Evolutionary conservation across 2,797 vertebrate genomes (phyloP).

Genomic region (Perodicticus potto): DNA sequence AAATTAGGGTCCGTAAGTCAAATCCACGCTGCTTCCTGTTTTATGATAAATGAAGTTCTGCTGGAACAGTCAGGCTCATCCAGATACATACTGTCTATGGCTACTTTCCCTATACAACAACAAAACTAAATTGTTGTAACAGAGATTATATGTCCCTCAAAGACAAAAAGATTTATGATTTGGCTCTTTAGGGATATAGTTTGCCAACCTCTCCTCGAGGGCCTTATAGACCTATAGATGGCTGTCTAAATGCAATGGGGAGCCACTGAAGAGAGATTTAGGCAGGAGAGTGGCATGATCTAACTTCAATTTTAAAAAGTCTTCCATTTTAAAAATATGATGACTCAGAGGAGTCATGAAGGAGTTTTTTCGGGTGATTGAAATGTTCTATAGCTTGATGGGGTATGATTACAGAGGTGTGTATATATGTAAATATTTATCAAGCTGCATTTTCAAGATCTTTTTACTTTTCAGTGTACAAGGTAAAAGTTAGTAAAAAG

Average conservation of each 20-base stretch:
- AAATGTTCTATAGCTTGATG: not conserved
- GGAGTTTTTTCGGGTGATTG: not conserved
- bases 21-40: not conserved
- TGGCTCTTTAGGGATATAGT: not conserved
- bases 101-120: not conserved
- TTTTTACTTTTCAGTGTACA: not conserved
- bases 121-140: not conserved
- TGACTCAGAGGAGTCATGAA: not conserved
- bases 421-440: not conserved
- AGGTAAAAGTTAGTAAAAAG: conserved; percentile 1
- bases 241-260: not conserved
- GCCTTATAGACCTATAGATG: not conserved
- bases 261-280: conserved; percentile 2
- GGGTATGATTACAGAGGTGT: not conserved
- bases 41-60: conserved; percentile 40
- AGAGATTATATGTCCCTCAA: not conserved
- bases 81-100: not conserved
- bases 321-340: not conserved
- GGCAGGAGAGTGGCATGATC: not conserved
- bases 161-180: not conserved
- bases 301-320: conserved; percentile 17
- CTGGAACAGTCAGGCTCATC: not conserved
- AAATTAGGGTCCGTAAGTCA: not conserved
- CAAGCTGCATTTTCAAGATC: not conserved
- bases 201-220: not conserved